Evolutionary conservation across 2,888 invertebrate genomes (phyloP).

Genomic region (Drosophila basisetae): DNA sequence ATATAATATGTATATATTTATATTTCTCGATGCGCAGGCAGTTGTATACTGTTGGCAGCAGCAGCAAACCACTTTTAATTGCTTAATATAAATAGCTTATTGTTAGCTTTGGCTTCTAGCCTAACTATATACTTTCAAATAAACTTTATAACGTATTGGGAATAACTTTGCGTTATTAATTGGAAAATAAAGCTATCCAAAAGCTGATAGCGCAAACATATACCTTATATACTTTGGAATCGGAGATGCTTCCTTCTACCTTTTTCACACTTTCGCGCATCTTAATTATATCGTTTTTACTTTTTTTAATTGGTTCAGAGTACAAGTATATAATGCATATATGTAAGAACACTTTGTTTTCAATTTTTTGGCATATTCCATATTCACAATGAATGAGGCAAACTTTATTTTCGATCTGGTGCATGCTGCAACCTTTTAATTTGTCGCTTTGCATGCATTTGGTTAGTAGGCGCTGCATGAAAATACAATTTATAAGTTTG

Average conservation of each 20-base stretch:
- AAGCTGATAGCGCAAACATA: background rate
- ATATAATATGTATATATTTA: background rate
- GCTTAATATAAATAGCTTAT: too few species aligned
- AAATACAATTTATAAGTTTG: slow-evolving; percentile 55
- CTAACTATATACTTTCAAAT: too few species aligned
- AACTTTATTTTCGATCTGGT: slow-evolving; percentile 10
- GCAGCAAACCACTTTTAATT: background rate
- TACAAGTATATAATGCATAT: background rate
- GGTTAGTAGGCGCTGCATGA: slow-evolving; percentile 22
- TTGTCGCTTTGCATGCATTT: slow-evolving; percentile 31
- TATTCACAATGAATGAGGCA: slow-evolving; percentile 14
- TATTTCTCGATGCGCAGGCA: background rate
- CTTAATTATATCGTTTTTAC: background rate
- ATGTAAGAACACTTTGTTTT: background rate
- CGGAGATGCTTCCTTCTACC: background rate
- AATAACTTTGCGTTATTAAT: too few species aligned
- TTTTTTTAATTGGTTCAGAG: background rate
- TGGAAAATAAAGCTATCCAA: too few species aligned
- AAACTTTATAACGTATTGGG: too few species aligned
- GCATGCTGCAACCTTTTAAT: slow-evolving; percentile 40
- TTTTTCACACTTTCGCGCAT: too few species aligned
- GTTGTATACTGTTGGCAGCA: background rate
- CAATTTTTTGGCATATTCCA: slow-evolving; percentile 6
- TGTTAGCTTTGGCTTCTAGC: too few species aligned
- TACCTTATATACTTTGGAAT: background rate